These are phyloP conservation scores for Phlogophora meticulosa DNA, from an alignment of 2,888 invertebrate genomes.

Conservation along the genomic window DNA sequence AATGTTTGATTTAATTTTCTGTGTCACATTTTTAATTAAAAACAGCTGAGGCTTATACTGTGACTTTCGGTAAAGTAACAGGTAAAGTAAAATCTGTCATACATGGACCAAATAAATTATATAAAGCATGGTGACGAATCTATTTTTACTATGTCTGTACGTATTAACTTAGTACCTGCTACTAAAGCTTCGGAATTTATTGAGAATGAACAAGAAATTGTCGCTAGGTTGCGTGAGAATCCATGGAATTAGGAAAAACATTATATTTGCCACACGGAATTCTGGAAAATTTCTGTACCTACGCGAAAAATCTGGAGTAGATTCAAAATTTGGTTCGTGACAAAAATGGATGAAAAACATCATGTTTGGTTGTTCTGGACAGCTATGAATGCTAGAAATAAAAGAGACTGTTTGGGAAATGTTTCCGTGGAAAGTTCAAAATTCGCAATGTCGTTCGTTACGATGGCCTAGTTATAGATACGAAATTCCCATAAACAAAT, in stretches of 20 bases:
- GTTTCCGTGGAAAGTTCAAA: background rate
- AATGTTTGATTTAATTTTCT: too few species aligned
- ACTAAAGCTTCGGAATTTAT: conserved; percentile 37
- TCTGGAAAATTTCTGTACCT: conserved; percentile 17
- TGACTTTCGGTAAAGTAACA: too few species aligned
- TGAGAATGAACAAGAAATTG: conserved; percentile 40
- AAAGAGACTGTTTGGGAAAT: conserved; percentile 1
- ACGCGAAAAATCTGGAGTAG: conserved; percentile 24
- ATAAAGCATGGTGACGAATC: too few species aligned
- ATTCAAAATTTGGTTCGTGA: conserved; percentile 18
- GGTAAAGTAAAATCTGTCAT: too few species aligned
- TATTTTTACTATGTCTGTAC: too few species aligned
- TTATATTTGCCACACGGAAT: conserved; percentile 40
- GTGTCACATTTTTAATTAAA: too few species aligned
- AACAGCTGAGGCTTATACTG: too few species aligned
- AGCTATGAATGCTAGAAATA: conserved; percentile 10
- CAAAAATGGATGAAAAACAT: conserved; percentile 2
- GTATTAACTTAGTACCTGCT: background rate
- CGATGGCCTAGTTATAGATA: background rate
- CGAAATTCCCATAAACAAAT: conserved; percentile 3
- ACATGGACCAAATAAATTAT: too few species aligned
- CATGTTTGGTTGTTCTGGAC: conserved; percentile 8
- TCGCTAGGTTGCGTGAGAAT: conserved; percentile 36
- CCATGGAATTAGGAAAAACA: conserved; percentile 34
- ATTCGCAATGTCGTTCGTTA: background rate